phyloP scores from a whole-genome alignment of 2,113 vertebrate genomes.

The Gracilinanus agilis region DNA sequence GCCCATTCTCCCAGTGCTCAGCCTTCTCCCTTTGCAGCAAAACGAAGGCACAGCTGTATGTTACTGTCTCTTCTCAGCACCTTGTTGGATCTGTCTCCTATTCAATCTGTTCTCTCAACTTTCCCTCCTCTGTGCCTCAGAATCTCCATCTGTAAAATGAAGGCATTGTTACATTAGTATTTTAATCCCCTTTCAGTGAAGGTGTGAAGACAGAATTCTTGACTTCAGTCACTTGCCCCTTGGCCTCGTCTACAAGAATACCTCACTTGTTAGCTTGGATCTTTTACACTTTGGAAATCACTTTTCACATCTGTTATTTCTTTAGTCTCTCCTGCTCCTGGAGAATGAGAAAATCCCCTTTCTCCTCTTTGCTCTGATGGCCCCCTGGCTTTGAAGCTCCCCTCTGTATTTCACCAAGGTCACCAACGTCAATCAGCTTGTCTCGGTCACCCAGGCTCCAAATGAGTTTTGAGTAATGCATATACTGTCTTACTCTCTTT shows the following conservation, averaged over 20 bases:
- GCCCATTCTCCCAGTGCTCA: background rate
- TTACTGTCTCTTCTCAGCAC: background rate
- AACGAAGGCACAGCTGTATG: background rate
- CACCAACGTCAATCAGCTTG: background rate
- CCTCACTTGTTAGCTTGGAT: background rate
- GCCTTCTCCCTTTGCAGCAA: background rate
- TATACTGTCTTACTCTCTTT: background rate
- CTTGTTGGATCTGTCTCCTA: background rate
- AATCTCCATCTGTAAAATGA: background rate
- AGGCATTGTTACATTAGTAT: conserved; percentile 1
- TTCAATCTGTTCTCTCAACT: background rate
- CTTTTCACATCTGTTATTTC: background rate
- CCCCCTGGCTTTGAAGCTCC: background rate
- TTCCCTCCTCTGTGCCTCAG: background rate
- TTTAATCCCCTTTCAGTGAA: background rate
- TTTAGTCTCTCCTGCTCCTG: background rate
- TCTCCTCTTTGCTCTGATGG: background rate
- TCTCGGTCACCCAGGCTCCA: background rate
- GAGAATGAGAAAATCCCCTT: background rate
- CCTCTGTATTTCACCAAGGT: background rate
- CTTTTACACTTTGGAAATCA: background rate
- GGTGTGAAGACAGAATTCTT: background rate
- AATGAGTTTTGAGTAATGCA: background rate
- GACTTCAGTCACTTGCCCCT: background rate
- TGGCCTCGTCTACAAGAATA: background rate